Conservation (phyloP, 2,113 vertebrate genomes). For the Oenanthe oenanthe region DNA sequence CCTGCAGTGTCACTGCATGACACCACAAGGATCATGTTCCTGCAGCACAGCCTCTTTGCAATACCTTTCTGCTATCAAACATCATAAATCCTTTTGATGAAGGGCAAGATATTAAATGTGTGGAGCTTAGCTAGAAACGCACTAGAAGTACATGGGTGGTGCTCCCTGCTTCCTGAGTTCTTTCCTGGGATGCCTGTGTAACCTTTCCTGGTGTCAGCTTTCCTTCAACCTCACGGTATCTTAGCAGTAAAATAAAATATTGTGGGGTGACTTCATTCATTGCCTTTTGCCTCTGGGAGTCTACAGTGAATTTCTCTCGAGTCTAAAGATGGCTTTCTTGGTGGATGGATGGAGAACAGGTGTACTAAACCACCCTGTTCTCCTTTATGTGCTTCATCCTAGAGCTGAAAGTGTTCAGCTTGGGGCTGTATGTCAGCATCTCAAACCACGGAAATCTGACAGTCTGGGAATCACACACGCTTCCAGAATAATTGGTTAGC, state of each 20-base stretch:
- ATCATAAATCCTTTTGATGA: constrained; percentile 16
- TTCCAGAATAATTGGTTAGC: constrained; percentile 57
- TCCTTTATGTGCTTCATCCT: constrained; percentile 29
- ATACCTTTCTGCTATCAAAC: background rate
- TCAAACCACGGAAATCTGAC: constrained; percentile 58
- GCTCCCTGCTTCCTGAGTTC: background rate
- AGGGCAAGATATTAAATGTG: background rate
- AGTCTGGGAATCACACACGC: constrained; percentile 11
- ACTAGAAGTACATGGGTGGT: background rate
- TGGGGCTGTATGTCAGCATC: constrained; percentile 48
- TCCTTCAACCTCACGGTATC: background rate
- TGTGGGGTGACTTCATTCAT: constrained; percentile 27
- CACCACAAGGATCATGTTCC: background rate
- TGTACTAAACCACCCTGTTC: constrained; percentile 10
- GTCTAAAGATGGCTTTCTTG: background rate
- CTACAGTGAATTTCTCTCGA: background rate
- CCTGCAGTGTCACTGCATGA: background rate
- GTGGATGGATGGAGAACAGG: constrained; percentile 62
- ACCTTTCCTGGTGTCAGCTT: constrained; percentile 33
- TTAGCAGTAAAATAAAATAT: constrained; percentile 28
- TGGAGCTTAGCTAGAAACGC: background rate
- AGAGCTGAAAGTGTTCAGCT: constrained; percentile 55
- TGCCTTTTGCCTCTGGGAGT: constrained; percentile 26
- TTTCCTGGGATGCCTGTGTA: background rate
- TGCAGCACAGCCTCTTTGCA: background rate